Conservation (phyloP, 2,797 vertebrate genomes). For the Philypnodon macrostomus region DNA sequence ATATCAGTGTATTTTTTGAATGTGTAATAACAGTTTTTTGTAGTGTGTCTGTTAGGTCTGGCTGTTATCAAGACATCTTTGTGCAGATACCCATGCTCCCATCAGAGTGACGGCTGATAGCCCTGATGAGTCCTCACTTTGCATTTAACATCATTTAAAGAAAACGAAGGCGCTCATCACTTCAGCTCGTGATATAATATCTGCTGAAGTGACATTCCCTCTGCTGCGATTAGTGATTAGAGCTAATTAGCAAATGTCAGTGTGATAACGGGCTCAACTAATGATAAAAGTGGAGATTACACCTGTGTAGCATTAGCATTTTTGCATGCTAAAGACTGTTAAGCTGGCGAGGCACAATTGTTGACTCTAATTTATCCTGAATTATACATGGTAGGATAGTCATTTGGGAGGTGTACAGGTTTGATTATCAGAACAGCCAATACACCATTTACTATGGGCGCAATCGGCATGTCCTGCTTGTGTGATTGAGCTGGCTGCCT, state of each 20-base stretch:
- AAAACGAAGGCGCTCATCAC: slow-evolving; percentile 5
- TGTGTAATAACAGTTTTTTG: too few species aligned
- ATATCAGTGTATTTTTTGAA: too few species aligned
- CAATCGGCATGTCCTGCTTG: too few species aligned
- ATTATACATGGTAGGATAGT: not conserved
- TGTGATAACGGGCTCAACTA: not conserved
- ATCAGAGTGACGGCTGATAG: not conserved
- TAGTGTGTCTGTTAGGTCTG: too few species aligned
- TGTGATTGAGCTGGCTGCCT: too few species aligned
- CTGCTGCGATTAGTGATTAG: slow-evolving; percentile 12
- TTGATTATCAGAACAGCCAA: too few species aligned
- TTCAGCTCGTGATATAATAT: slow-evolving; percentile 8
- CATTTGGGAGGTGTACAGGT: too few species aligned
- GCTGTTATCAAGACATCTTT: slow-evolving; percentile 5
- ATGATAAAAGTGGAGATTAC: slow-evolving; percentile 6
- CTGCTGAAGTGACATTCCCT: slow-evolving; percentile 10
- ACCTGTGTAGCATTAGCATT: slow-evolving; percentile 8
- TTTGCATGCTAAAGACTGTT: not conserved
- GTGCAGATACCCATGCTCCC: not conserved
- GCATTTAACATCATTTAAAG: slow-evolving; percentile 2
- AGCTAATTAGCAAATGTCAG: slow-evolving; percentile 25
- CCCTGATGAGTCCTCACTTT: not conserved
- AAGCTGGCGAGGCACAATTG: not conserved
- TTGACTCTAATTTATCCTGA: not conserved
- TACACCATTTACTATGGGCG: too few species aligned